Conservation (phyloP, 1,140 invertebrate genomes). For the Euglossa dilemma region DNA sequence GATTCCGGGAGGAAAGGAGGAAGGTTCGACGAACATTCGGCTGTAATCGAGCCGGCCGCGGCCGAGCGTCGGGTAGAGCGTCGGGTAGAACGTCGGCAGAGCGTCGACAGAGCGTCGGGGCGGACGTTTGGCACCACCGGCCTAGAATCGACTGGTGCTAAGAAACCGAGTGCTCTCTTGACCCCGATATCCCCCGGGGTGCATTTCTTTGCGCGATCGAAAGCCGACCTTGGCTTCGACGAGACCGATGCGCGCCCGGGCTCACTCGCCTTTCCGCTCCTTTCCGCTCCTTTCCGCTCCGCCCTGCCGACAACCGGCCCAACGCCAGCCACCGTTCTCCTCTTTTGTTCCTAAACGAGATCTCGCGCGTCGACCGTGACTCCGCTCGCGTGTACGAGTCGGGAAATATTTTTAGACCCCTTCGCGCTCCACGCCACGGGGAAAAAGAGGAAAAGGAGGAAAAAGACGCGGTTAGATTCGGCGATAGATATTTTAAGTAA, state of each 20-base stretch:
- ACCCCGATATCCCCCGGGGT: constrained; percentile 60
- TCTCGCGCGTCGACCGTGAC: neutral
- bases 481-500: neutral
- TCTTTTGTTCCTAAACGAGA: neutral
- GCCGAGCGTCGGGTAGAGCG: too few species aligned
- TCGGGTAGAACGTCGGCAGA: too few species aligned
- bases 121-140: constrained; percentile 9
- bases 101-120: too few species aligned
- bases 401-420: too few species aligned
- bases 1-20: constrained; percentile 61
- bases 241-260: constrained; percentile 52
- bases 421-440: too few species aligned
- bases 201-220: constrained; percentile 59
- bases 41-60: constrained; percentile 38
- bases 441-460: too few species aligned
- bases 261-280: neutral
- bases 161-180: constrained; percentile 60
- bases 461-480: too few species aligned
- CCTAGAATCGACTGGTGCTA: constrained; percentile 39
- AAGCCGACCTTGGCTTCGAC: constrained; percentile 63
- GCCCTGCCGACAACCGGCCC: neutral
- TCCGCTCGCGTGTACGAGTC: too few species aligned
- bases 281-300: neutral
- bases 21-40: constrained; percentile 59
- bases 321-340: too few species aligned